A percentile compares a stretch with the other conserved stretches of the same genome.
Conservation (phyloP, 2,888 invertebrate genomes). For the Plebejus anna region DNA sequence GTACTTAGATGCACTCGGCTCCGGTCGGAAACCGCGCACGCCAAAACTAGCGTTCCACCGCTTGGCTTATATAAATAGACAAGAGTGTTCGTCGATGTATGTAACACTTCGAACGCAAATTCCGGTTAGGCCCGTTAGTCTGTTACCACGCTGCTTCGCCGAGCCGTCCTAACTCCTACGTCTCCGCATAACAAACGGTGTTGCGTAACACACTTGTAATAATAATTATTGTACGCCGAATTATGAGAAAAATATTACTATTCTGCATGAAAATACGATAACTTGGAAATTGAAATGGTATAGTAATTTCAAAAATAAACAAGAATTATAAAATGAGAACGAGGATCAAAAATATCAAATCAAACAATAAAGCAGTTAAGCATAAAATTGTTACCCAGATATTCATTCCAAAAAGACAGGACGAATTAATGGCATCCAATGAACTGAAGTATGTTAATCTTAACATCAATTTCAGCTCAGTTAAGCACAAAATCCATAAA, state of each 20-base stretch:
- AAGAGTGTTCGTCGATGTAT: slow-evolving; percentile 3
- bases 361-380: not conserved
- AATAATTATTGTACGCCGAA: slow-evolving; percentile 31
- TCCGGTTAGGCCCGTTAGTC: slow-evolving; percentile 64
- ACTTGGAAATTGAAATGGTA: not conserved
- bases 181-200: slow-evolving; percentile 48
- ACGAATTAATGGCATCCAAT: not conserved
- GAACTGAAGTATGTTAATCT: not conserved
- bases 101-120: slow-evolving; percentile 43
- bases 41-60: slow-evolving; percentile 14
- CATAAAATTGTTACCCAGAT: not conserved
- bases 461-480: not conserved
- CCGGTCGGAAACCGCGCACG: slow-evolving; percentile 54
- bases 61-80: slow-evolving; percentile 17
- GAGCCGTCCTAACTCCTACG: slow-evolving; percentile 47
- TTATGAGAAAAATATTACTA: not conserved
- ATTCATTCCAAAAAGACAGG: not conserved
- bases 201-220: slow-evolving; percentile 51
- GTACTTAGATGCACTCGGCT: slow-evolving; percentile 58
- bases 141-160: slow-evolving; percentile 56
- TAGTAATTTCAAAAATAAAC: no score
- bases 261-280: not conserved
- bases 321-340: not conserved
- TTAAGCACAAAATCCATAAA: not conserved
- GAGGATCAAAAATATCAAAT: not conserved